phyloP scores from a whole-genome alignment of 2,113 vertebrate species.

The Tetrax tetrax region DNA sequence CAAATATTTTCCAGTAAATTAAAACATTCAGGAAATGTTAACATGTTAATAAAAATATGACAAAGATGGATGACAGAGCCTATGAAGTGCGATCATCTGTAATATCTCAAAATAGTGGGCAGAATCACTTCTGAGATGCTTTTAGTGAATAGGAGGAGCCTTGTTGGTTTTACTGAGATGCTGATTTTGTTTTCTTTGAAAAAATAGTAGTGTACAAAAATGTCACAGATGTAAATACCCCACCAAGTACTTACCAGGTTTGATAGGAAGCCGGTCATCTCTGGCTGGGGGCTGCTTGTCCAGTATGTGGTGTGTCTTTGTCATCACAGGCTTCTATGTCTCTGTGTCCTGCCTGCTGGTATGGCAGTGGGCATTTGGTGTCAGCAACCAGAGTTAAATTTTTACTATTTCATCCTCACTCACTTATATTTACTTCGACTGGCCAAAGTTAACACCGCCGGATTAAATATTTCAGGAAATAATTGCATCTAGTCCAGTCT shows the following conservation, averaged over 20 bases:
- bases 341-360: not conserved
- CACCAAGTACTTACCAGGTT: conserved; percentile 33
- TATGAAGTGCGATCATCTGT: not conserved
- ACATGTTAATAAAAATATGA: not conserved
- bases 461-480: conserved; percentile 59
- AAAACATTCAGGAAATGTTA: not conserved
- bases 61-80: not conserved
- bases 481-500: not conserved
- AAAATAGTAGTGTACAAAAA: not conserved
- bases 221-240: not conserved
- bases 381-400: conserved; percentile 44
- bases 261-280: conserved; percentile 28
- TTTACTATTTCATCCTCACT: conserved; percentile 25
- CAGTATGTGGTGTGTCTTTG: not conserved
- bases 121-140: not conserved
- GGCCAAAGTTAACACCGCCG: conserved; percentile 33
- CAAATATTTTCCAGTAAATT: not conserved
- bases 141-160: not conserved
- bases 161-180: not conserved
- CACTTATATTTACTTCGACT: not conserved
- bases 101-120: not conserved
- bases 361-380: not conserved
- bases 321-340: conserved; percentile 5
- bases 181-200: not conserved
- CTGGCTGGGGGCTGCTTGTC: not conserved